Percentiles rank a stretch among this genome's conserved stretches.
Evolutionary conservation across 2,797 vertebrate genomes (phyloP).

Genomic region (Chaetophractus vellerosus): DNA sequence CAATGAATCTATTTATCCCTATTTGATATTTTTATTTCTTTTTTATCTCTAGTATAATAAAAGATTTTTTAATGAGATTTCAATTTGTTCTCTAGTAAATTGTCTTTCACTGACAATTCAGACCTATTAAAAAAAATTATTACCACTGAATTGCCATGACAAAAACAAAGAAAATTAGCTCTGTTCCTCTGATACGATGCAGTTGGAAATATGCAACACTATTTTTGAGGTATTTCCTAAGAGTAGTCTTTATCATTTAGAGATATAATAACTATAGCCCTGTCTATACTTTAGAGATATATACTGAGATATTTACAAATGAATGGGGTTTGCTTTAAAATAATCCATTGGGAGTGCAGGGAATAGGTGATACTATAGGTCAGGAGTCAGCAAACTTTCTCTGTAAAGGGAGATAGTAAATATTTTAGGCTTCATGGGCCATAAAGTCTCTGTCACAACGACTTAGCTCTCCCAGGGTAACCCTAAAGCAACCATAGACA

Average conservation of each 20-base stretch:
- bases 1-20: background rate
- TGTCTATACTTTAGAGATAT: background rate
- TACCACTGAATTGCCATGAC: background rate
- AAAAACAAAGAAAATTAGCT: background rate
- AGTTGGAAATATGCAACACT: background rate
- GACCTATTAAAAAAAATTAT: background rate
- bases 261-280: background rate
- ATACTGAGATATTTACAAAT: background rate
- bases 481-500: background rate
- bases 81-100: background rate
- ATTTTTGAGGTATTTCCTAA: conserved; percentile 38
- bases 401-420: background rate
- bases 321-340: conserved; percentile 9
- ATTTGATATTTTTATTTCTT: background rate
- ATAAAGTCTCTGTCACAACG: background rate
- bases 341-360: background rate
- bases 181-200: background rate
- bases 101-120: background rate
- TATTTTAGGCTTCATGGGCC: background rate
- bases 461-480: background rate
- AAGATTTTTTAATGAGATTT: conserved; percentile 16
- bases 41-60: background rate
- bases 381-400: background rate
- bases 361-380: background rate
- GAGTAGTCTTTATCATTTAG: conserved; percentile 18